Evolutionary conservation across 2,113 vertebrate genomes (phyloP), one percentile per base, ranked within the genome.

Genomic region (Ornithorhynchus anatinus): DNA sequence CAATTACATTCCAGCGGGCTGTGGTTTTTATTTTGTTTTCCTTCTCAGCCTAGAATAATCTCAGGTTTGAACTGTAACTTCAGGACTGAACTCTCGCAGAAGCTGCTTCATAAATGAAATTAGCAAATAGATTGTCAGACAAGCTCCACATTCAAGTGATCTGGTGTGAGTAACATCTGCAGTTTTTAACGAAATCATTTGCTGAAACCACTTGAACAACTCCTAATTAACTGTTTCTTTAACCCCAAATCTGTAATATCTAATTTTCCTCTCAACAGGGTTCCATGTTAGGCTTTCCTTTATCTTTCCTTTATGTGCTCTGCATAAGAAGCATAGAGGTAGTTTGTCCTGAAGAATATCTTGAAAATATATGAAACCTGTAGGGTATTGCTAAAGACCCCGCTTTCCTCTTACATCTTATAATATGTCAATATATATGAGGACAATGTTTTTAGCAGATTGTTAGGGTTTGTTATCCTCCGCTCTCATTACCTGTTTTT

Each of bases 321-420:
- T n/a, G n/a, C n/a, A n/a, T n/a, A n/a, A n/a, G n/a, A n/a, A n/a
- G n/a, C n/a, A n/a, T n/a, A n/a, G n/a, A n/a, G n/a, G n/a, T 88
- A 83, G 23, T 58, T 75, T 64, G 42, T 25, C 79, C 54, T 79
- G 57, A 81, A 79, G 27, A 83, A 57, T 72, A 82, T 77, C 52
- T 75, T 61, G 60, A 56, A 20, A 9, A 32, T 61, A 42, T 15
- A 10, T 81, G 59, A 88, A 88, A 86, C 81, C 50, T 52, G 23
- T 56, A 75, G 65, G 77, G 80, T n/a, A n/a, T n/a, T n/a, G n/a
- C n/a, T n/a, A n/a, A n/a, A n/a, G n/a, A n/a, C n/a, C n/a, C n/a
- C n/a, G n/a, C n/a, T n/a, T n/a, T n/a, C n/a, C n/a, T n/a, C n/a
- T n/a, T n/a, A n/a, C n/a, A n/a, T n/a, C n/a, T n/a, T n/a, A n/a